phyloP scores from a whole-genome alignment of 2,113 vertebrate genomes.

The Lophotis ruficrista region DNA sequence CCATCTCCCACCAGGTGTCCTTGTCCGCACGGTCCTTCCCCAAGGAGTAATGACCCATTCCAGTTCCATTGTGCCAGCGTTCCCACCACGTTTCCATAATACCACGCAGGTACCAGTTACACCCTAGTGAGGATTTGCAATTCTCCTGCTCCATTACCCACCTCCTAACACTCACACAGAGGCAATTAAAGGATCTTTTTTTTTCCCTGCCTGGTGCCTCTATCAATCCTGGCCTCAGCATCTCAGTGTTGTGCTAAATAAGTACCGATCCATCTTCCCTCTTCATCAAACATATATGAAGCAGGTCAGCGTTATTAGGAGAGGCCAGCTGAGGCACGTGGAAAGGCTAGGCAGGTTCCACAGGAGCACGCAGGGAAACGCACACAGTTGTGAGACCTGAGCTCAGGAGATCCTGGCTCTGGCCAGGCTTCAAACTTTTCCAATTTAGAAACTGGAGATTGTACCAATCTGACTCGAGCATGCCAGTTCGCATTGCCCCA shows the following conservation, averaged over 20 bases:
- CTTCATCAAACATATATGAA: neutral
- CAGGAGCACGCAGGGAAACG: neutral
- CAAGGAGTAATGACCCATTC: neutral
- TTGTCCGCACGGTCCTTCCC: neutral
- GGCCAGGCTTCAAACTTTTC: neutral
- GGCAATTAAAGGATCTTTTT: neutral
- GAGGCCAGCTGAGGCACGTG: neutral
- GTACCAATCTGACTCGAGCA: rapidly evolving
- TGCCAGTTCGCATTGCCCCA: rapidly evolving
- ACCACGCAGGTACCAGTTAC: neutral
- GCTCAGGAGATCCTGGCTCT: neutral
- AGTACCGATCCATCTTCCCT: neutral
- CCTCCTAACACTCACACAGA: neutral
- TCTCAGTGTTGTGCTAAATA: neutral
- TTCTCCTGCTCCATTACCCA: neutral
- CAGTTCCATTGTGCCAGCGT: rapidly evolving
- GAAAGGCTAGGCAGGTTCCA: neutral
- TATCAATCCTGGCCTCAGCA: neutral
- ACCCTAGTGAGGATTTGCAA: neutral
- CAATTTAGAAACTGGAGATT: neutral
- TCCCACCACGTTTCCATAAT: neutral
- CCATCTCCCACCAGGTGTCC: neutral
- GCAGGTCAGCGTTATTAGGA: neutral
- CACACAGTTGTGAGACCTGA: rapidly evolving
- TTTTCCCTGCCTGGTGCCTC: neutral